Conservation (phyloP, 2,113 vertebrate genomes). For the Apodemus speciosus region DNA sequence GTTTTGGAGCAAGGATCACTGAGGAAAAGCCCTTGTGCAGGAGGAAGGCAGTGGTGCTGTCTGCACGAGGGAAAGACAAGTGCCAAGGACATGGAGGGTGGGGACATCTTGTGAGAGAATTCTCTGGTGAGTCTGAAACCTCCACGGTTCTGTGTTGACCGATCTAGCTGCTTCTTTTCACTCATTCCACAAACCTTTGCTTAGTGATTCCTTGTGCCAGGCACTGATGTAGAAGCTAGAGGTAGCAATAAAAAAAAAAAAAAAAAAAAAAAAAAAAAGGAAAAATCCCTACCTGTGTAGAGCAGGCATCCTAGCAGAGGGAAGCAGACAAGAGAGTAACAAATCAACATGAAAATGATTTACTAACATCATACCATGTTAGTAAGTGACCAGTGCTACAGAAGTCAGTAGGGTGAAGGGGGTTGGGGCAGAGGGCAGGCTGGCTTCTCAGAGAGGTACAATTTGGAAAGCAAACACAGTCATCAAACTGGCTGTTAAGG, state of each 20-base stretch:
- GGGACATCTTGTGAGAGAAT: background rate
- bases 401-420: background rate
- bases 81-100: background rate
- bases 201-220: background rate
- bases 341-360: background rate
- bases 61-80: background rate
- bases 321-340: background rate
- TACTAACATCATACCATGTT: background rate
- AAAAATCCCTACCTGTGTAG: background rate
- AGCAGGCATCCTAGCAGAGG: background rate
- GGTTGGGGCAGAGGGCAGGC: no score
- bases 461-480: background rate
- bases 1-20: background rate
- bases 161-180: background rate
- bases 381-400: accelerated
- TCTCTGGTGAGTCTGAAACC: background rate
- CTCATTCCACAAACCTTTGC: background rate
- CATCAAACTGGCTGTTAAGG: background rate
- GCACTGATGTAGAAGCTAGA: background rate
- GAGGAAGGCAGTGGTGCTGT: background rate
- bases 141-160: background rate
- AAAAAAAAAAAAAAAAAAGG: background rate
- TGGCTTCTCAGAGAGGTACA: background rate
- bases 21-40: background rate
- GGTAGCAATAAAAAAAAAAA: background rate